A percentile compares a stretch with the other conserved stretches of the same genome.
Conservation (phyloP, 2,888 invertebrate species). For the Megaustenia siamemsis region DNA sequence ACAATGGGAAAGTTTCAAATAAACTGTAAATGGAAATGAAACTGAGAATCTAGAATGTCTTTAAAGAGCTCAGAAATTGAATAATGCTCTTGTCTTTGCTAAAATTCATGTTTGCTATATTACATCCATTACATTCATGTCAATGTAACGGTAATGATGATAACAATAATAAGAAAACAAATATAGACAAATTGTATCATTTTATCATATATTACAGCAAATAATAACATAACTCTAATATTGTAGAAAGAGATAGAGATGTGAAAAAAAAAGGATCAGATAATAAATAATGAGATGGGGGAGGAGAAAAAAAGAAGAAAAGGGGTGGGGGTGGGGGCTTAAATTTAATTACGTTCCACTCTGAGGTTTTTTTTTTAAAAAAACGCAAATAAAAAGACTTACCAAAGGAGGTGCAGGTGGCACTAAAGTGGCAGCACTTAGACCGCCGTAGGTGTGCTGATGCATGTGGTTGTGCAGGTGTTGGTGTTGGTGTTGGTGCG, state of each 20-base stretch:
- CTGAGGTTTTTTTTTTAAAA: no score
- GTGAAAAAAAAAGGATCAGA: neutral
- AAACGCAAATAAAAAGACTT: no score
- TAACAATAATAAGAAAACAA: no score
- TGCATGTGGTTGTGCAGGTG: slow-evolving; percentile 51
- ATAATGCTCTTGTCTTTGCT: no score
- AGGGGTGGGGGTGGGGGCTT: neutral
- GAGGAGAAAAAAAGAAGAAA: neutral
- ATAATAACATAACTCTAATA: neutral
- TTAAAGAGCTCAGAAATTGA: no score
- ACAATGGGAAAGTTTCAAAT: no score
- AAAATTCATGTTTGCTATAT: no score
- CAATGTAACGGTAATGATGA: no score
- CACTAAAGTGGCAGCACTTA: slow-evolving; percentile 25
- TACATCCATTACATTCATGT: no score
- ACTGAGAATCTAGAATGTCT: no score
- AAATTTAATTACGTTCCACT: neutral
- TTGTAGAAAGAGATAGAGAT: neutral
- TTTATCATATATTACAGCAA: neutral
- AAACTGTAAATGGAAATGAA: no score
- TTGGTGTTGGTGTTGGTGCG: slow-evolving; percentile 51
- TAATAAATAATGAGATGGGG: slow-evolving; percentile 4
- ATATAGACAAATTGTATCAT: no score
- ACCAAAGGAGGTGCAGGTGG: slow-evolving; percentile 41
- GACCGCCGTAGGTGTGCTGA: slow-evolving; percentile 45